A percentile compares a stretch with the other conserved stretches of the same genome.
These are phyloP conservation scores for Ditula angustiorana DNA, from an alignment of 2,888 invertebrate species.

Conservation along the genomic window DNA sequence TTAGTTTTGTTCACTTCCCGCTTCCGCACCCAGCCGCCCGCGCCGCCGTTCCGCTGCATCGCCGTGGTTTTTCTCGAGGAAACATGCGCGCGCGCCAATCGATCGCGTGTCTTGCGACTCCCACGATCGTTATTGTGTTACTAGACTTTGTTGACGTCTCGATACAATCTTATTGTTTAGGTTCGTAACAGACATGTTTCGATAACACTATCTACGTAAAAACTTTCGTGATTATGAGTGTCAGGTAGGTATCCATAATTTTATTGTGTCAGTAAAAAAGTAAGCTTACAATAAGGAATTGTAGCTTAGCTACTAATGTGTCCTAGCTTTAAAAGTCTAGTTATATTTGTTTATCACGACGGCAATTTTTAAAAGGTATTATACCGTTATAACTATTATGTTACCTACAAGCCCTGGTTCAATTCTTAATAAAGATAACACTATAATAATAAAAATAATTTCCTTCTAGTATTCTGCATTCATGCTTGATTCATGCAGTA, in stretches of 20 bases:
- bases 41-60: conserved; percentile 41
- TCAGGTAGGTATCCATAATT: not conserved
- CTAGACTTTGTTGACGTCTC: conserved; percentile 40
- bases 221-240: not conserved
- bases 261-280: not conserved
- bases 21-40: conserved; percentile 59
- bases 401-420: no score
- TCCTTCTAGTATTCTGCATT: not conserved
- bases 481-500: no score
- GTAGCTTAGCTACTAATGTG: no score
- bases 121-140: conserved; percentile 56
- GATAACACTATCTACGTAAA: not conserved
- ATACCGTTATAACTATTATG: no score
- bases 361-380: no score
- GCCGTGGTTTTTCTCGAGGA: conserved; percentile 61
- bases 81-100: conserved; percentile 43
- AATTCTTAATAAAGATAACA: no score
- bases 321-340: no score
- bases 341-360: no score
- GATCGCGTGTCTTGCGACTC: conserved; percentile 48
- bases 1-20: conserved; percentile 66
- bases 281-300: no score
- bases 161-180: conserved; percentile 35
- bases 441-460: no score
- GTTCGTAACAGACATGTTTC: conserved; percentile 20